Evolutionary conservation across 2,888 invertebrate species (phyloP).

Genomic region (Horisme vitalbata): DNA sequence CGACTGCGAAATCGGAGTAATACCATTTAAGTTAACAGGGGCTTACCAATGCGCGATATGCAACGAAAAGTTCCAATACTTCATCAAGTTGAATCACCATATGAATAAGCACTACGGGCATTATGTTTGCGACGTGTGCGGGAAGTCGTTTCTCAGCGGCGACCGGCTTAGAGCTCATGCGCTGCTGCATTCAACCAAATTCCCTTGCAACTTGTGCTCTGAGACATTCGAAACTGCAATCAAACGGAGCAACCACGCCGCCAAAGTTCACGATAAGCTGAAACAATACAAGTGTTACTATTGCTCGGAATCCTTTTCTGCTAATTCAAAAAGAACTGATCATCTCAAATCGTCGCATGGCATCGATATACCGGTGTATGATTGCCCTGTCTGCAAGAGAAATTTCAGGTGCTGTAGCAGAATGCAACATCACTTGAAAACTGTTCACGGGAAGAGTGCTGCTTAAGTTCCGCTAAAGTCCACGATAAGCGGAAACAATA

Average conservation of each 20-base stretch:
- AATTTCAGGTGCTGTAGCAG: conserved; percentile 5
- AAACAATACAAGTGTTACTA: conserved; percentile 8
- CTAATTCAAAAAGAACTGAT: not conserved
- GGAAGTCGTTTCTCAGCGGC: conserved; percentile 12
- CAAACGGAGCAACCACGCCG: conserved; percentile 1
- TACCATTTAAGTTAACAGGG: conserved; percentile 8
- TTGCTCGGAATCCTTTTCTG: conserved; percentile 6
- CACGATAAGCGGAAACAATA: conserved; percentile 1
- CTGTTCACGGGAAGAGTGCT: not conserved
- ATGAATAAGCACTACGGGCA: conserved; percentile 24
- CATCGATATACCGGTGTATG: conserved; percentile 10
- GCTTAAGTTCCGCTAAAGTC: too few species aligned
- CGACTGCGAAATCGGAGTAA: not conserved
- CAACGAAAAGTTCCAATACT: conserved; percentile 12
- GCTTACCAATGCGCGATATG: conserved; percentile 18
- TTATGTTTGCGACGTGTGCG: conserved; percentile 13
- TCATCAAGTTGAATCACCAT: conserved; percentile 18
- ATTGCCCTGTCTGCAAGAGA: conserved; percentile 10
- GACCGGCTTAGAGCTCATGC: conserved; percentile 10
- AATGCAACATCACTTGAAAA: conserved; percentile 12
- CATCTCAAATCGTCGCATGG: conserved; percentile 10
- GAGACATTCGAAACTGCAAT: conserved; percentile 4
- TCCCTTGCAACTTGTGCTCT: conserved; percentile 7
- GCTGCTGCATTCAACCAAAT: not conserved
- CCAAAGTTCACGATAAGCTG: conserved; percentile 3